Evolutionary conservation across 2,888 invertebrate genomes (phyloP), one percentile per base, ranked within the genome.

Genomic region (Parasteatoda lunata): DNA sequence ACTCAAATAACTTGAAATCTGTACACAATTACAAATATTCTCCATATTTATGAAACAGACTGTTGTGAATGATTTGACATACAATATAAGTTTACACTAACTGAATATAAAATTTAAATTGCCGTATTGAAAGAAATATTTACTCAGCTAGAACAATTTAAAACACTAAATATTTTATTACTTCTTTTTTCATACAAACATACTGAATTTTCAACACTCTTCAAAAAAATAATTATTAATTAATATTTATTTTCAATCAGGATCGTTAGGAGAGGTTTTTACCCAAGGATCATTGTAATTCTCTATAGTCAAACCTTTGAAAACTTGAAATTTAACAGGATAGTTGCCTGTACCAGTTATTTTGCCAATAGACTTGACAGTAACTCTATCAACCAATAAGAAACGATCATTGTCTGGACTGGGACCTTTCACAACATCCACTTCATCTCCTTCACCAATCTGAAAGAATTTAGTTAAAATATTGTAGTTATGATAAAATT

Each of bases 401-500:
- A 95, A 95, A 4, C 94, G 93, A 8, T 95, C 93, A 92, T 96
- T 96, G 9, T 94, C 92, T 0, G 94, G 93, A 90, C 94, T 95
- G 3, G 93, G 92, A 77, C 94, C 94, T 91, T 94, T 95, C 85
- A 97, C 93, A 0, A 96, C 91, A 92, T 97, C 97, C 88, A 97
- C 93, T 93, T 96, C 96, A 93, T 96, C 96, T 11, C 95, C 96
- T 86, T 93, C 89, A 89, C 92, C 91, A 0, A 95, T 92, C 95
- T 95, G 92, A 6, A 92, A 92, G 88, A 51, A 88, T 78, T 54
- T 5, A 30, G 30, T 30, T 30, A 30, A 0, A n/a, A n/a, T n/a
- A n/a, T n/a, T n/a, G n/a, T n/a, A n/a, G n/a, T n/a, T n/a, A n/a
- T n/a, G n/a, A n/a, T n/a, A n/a, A n/a, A 30, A 30, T 30, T 30